A percentile compares a stretch with the other conserved stretches of the same genome.
Conservation (phyloP, 2,888 invertebrate species). For the Ecdyonurus torrentis region DNA sequence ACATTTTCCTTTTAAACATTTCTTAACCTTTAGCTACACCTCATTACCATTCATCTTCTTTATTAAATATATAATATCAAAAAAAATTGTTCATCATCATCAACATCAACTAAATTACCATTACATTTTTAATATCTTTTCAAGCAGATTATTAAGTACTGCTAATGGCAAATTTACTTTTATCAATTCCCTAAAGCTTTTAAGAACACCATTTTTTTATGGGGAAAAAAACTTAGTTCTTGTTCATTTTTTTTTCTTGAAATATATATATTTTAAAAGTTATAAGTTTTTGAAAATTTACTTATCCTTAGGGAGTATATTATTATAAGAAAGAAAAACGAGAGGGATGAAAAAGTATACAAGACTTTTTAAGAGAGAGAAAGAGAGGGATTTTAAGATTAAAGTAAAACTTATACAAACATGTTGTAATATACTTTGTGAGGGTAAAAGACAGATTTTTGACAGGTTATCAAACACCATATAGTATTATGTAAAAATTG, state of each 20-base stretch:
- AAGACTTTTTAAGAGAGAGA: background rate
- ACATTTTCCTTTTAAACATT: background rate
- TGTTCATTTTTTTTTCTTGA: no score
- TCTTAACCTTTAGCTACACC: background rate
- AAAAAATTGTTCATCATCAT: no score
- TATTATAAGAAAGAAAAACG: background rate
- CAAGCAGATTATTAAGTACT: background rate
- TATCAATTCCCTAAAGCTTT: background rate
- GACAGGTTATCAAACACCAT: background rate
- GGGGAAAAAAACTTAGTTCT: no score
- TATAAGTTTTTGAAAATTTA: background rate
- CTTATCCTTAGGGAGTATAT: background rate
- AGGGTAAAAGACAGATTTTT: background rate
- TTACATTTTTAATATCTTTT: background rate
- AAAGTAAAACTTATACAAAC: background rate
- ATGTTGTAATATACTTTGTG: no score
- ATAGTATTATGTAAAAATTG: no score
- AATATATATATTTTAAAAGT: background rate
- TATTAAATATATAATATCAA: background rate
- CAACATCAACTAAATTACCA: background rate
- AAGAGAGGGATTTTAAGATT: no score
- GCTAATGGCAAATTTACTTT: background rate
- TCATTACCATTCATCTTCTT: background rate
- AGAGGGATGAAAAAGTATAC: background rate
- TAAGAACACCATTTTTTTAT: no score